Base-by-base conservation (phyloP, 64 coral and sea anemone species). In the Astreopora myriophthalma region DNA sequence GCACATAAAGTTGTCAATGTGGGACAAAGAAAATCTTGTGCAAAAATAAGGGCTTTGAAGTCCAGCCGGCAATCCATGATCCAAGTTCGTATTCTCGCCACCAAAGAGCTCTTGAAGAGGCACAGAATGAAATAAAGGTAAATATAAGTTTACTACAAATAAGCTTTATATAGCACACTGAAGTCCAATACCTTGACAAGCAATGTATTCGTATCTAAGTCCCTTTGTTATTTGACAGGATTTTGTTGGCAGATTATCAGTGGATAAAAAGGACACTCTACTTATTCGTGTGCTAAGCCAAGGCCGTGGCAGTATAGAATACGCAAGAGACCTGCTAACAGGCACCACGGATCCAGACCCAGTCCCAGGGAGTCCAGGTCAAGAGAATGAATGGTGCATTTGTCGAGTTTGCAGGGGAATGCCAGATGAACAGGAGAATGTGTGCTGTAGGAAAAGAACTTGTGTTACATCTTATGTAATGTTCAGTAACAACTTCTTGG, bases 261-360 rank as follows among this genome's bases (percentile, higher is more conserved):
- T 23, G 48, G 9, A 71, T 75, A 36, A 89, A 76, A 46, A 51
- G 76, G 24, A 27, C 30, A 7, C n/a, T n/a, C 34, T 89, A 32
- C 72, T 89, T 2, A 55, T 89, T 3, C 1, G 71, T 19, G 10
- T 89, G 27, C 58, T 89, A 6, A 63, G 42, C 33, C 46, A 89
- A 35, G 86, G 86, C 3, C 52, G 34, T 5, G 71, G 86, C 28
- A 89, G 86, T 22, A 20, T 89, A 11, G 86, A 89, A 40, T 89
- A 63, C 52, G 49, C 86, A 9, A 44, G 22, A 28, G 76, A 77
- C 46, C 39, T 76, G 44, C 9, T 76, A 14, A 13, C 35, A 22
- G 84, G 39, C 39, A 55, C 24, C 44, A 17, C 78, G 8, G 34
- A 19, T 3, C 35, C 69, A 48, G 51, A 72, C 27, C 1, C 6